Base-by-base conservation (phyloP, 2,113 vertebrate genomes). In the Phainopepla nitens region DNA sequence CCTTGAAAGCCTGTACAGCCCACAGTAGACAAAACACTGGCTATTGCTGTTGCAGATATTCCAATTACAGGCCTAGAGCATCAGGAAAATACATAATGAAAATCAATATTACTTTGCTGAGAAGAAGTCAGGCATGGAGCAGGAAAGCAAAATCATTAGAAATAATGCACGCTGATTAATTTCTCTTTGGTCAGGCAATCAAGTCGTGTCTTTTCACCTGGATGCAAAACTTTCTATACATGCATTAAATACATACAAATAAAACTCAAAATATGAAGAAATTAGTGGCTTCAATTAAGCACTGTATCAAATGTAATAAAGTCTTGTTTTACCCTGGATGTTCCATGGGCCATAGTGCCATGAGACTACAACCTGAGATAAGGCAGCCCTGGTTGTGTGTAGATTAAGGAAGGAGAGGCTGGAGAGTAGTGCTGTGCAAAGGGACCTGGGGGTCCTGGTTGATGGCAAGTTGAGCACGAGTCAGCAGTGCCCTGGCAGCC, bases 401-500 rank as follows among this genome's bases (percentile, higher is more conserved):
- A 13, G 44, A 24, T 42, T 9, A 56, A 54, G 31, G 58, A 72
- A 36, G 15, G 23, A 72, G 58, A 72, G 18, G 18, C 8, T 64
- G 57, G 9, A 44, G 18, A 65, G 11, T 42, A 50, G 22, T 0
- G 0, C 21, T 7, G 5, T 13, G 31, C 1, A 57, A 72, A 64
- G 17, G 42, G 14, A 22, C 25, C 11, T 49, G 57, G 16, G 19
- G 5, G 24, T 17, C 25, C 57, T 49, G 42, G 29, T 18, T 0
- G 0, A 5, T 21, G 17, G 2, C 25, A 49, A 49, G 25, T 7
- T 27, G 20, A 42, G 50, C 5, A 1, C 14, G 31, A 36, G 14
- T 1, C 42, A 49, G 2, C 9, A 44, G 35, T 42, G 49, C 42
- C 75, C 57, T 27, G 42, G 41, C 35, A 71, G 20, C 35, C 70